Evolutionary conservation across 2,797 vertebrate species (phyloP), one percentile per base, ranked within the genome.

Genomic region (Siniperca scherzeri): DNA sequence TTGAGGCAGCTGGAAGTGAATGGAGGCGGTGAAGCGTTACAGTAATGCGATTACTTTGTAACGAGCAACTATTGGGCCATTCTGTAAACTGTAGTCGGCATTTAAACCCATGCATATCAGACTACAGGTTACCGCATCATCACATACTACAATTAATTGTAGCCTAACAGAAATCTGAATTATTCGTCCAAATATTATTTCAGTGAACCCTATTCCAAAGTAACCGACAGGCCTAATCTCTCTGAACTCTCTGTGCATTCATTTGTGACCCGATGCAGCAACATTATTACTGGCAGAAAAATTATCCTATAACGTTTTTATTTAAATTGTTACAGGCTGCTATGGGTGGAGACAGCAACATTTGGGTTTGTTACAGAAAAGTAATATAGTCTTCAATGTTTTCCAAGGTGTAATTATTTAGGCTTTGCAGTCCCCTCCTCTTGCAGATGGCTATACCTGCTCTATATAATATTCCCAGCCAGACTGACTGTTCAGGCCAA

Each of bases 1-100:
- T 22, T 25, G 56, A 66, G 48, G 55, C 53, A 30, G 68, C 57
- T 84, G 85, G n/a, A 71, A 10, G 60, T 87, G 72, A 72, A 64
- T 22, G 33, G 55, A 66, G 48, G 55, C 53, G 9, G 72, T 44
- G 65, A 70, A 57, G 16, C 30, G 21, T 10, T 25, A 22, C 36
- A 60, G 7, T 42, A 44, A 56, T 56, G 33, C 33, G 56, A 68
- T 68, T 50, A 82, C 44, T 61, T 22, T 48, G 27, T 74, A 46
- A 48, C 55, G 11, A 52, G 16, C 8, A 56, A 3, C 42, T 19
- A 11, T 1, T 42, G 2, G 19, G 60, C 7, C 8, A 7, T n/a
- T 64, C 13, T 25, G 60, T 14, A 64, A 40, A 9, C 62, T 40
- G 19, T 19, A 57, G 12, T 8, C 5, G 21, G 7, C 7, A 64